phyloP scores from a whole-genome alignment of 2,888 invertebrate species.

The Caenorhabditis sulstoni region DNA sequence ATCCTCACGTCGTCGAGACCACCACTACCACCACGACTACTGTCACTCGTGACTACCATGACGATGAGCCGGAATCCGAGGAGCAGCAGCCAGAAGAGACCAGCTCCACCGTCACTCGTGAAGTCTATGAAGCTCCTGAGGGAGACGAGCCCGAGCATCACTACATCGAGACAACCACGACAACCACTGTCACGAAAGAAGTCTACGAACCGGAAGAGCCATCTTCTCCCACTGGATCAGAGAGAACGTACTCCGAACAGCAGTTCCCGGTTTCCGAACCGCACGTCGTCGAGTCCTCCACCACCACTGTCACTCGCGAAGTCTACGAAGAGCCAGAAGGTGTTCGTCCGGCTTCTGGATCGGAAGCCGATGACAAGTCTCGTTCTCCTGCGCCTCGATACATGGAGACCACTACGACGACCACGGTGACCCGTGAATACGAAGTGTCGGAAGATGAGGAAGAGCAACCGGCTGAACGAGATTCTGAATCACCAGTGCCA shows the following conservation, averaged over 20 bases:
- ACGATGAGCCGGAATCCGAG: constrained; percentile 34
- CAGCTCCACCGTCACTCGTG: constrained; percentile 36
- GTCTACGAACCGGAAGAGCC: constrained; percentile 21
- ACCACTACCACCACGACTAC: constrained; percentile 11
- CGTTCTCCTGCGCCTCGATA: constrained; percentile 33
- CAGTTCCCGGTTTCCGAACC: constrained; percentile 17
- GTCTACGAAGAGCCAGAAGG: constrained; percentile 31
- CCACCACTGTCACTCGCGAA: constrained; percentile 36
- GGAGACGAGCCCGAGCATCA: constrained; percentile 43
- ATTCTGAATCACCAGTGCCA: constrained; percentile 25
- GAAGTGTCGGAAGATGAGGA: constrained; percentile 45
- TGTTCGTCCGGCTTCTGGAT: constrained; percentile 40
- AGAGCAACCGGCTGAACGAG: not conserved
- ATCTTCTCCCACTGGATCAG: not conserved
- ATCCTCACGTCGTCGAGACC: constrained; percentile 10
- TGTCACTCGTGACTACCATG: constrained; percentile 35
- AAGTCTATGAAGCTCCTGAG: constrained; percentile 37
- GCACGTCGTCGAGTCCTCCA: constrained; percentile 16
- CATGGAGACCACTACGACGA: constrained; percentile 45
- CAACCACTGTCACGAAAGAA: constrained; percentile 23
- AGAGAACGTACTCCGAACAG: constrained; percentile 5
- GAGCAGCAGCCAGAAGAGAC: constrained; percentile 18
- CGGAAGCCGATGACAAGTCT: constrained; percentile 48
- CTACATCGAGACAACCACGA: constrained; percentile 46
- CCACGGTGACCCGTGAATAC: constrained; percentile 42